Evolutionary conservation across 2,797 vertebrate genomes (phyloP), one percentile per base, ranked within the genome.

Genomic region (Acanthornis magna): DNA sequence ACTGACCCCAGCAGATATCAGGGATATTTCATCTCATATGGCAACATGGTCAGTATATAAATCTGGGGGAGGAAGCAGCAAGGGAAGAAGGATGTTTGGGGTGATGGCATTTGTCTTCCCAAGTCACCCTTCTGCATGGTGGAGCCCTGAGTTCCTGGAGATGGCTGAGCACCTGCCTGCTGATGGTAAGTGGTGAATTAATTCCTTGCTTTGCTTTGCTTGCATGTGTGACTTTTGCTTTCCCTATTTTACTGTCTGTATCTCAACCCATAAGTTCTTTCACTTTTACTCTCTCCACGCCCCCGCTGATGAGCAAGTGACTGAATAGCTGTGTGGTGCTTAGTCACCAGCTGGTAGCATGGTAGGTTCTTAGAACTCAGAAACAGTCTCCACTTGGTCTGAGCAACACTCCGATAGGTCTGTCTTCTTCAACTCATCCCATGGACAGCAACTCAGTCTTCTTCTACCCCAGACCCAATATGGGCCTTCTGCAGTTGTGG

Each of bases 251-350:
- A 20, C 27, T 16, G 9, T 21, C 13, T 45, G 23, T n/a, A 29
- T 65, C 23, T 50, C 57, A 61, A 20, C 26, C 6, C 7, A 25
- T 4, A 23, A 25, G 4, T 55, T 75, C 54, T 36, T 42, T 54
- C 1, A 13, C 7, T 61, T 61, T 61, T 1, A 14, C 11, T 55
- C 21, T 67, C 42, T 88, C 16, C 13, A 26, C 15, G 5, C 6
- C 14, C 11, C 8, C 13, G 32, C 7, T 62, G 48, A 5, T 43
- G 9, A 9, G 10, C 42, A 42, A 68, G 21, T 11, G 20, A 30
- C 9, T 8, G 12, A 42, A 6, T 7, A 16, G 16, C 13, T 57
- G 13, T 1, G 2, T 4, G 7, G 7, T 29, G 27, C 32, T 21
- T 38, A 17, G 27, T 55, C 38, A 38, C 9, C 36, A 62, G 27